These are phyloP conservation scores for Rotaria sp. DNA, from an alignment of 2,888 invertebrate species.

Conservation along the genomic window DNA sequence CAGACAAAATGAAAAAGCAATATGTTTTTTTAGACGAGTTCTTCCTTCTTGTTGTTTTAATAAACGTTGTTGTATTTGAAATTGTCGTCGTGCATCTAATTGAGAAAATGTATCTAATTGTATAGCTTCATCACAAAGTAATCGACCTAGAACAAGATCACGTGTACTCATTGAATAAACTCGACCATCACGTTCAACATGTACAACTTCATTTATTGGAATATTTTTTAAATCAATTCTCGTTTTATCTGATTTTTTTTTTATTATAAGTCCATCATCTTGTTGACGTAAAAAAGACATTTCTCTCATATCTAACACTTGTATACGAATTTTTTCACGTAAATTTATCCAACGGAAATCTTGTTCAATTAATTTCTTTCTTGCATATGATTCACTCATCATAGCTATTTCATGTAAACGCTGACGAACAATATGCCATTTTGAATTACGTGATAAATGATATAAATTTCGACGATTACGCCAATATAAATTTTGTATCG, in stretches of 20 bases:
- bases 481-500: not conserved
- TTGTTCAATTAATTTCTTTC: not conserved
- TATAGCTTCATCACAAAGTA: not conserved
- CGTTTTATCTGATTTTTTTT: not conserved
- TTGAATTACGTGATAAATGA: not conserved
- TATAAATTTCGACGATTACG: not conserved
- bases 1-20: conserved; percentile 14
- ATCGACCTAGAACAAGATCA: conserved; percentile 1
- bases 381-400: not conserved
- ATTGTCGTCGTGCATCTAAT: not conserved
- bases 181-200: not conserved
- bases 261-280: not conserved
- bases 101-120: conserved; percentile 19
- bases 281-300: not conserved
- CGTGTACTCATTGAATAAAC: not conserved
- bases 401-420: not conserved
- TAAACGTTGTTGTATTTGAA: not conserved
- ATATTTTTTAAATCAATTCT: not conserved
- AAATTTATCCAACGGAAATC: conserved; percentile 8
- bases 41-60: conserved; percentile 11
- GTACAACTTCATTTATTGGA: not conserved
- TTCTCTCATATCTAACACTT: not conserved
- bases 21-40: not conserved
- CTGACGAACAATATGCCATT: conserved; percentile 18
- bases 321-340: not conserved